A percentile compares a stretch with the other conserved stretches of the same genome.
Conservation (phyloP, 2,888 invertebrate genomes). For the Amiota minor region DNA sequence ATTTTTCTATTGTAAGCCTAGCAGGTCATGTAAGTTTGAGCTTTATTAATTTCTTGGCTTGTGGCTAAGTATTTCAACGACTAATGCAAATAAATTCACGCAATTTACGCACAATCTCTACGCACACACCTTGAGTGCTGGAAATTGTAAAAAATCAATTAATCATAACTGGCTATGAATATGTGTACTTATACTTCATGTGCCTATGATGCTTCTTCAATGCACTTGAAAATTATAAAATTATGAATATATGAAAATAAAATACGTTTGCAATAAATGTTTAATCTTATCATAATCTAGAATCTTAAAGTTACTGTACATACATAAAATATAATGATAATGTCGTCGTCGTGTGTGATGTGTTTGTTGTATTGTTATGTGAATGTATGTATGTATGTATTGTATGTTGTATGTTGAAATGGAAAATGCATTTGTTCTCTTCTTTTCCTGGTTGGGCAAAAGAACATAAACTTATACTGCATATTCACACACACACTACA, state of each 20-base stretch:
- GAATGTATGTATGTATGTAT: no score
- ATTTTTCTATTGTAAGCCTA: no score
- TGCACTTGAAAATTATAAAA: neutral
- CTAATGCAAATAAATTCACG: slow-evolving; percentile 68
- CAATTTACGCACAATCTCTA: slow-evolving; percentile 46
- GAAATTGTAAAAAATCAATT: slow-evolving; percentile 57
- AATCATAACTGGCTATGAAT: slow-evolving; percentile 34
- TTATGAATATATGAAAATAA: neutral
- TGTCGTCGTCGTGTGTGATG: no score
- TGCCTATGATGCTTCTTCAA: neutral
- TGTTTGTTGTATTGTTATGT: no score
- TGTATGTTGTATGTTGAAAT: no score
- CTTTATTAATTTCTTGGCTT: slow-evolving; percentile 34
- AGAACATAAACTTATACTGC: no score
- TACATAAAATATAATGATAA: no score
- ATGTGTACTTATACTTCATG: slow-evolving; percentile 55
- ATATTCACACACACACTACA: slow-evolving; percentile 14
- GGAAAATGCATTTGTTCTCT: no score
- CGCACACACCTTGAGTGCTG: slow-evolving; percentile 63
- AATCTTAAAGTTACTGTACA: no score
- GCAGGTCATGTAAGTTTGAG: no score
- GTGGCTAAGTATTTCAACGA: slow-evolving; percentile 60
- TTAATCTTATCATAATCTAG: no score
- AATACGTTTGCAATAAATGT: neutral
- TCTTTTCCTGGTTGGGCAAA: no score